Conservation (phyloP, 2,888 invertebrate species). For the Clivina fossor region DNA sequence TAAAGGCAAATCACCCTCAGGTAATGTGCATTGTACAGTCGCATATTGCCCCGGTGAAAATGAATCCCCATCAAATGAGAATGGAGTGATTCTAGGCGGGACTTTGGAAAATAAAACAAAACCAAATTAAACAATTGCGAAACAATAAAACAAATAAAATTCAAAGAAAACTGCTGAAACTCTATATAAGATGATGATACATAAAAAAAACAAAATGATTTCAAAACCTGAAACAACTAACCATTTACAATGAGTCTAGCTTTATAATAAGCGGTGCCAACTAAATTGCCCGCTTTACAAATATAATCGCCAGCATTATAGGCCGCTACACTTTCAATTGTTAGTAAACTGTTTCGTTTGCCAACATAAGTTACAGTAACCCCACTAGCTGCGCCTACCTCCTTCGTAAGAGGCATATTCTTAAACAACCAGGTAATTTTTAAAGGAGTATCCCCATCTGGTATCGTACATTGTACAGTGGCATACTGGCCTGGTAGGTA, state of each 20-base stretch:
- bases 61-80: constrained; percentile 63
- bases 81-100: constrained; percentile 63
- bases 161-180: constrained; percentile 1
- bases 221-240: constrained; percentile 48
- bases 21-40: constrained; percentile 61
- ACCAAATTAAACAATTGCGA: background rate
- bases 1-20: constrained; percentile 63
- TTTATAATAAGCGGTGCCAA: constrained; percentile 62
- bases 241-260: constrained; percentile 69
- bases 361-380: constrained; percentile 59
- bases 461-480: constrained; percentile 61
- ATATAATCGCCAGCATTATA: constrained; percentile 68
- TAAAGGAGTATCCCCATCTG: constrained; percentile 63
- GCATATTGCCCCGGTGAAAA: constrained; percentile 61
- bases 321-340: constrained; percentile 67
- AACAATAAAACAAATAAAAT: background rate
- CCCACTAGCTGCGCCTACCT: constrained; percentile 59
- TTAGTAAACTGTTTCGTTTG: constrained; percentile 65
- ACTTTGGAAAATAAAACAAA: constrained; percentile 53
- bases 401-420: constrained; percentile 46
- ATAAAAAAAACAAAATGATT: constrained; percentile 24
- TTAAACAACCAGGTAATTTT: constrained; percentile 62
- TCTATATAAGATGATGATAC: no score
- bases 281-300: constrained; percentile 65
- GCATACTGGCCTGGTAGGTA: constrained; percentile 61